A percentile compares a stretch with the other conserved stretches of the same genome.
These are phyloP conservation scores for Molanna angustata DNA, from an alignment of 2,888 invertebrate genomes.

Conservation along the genomic window DNA sequence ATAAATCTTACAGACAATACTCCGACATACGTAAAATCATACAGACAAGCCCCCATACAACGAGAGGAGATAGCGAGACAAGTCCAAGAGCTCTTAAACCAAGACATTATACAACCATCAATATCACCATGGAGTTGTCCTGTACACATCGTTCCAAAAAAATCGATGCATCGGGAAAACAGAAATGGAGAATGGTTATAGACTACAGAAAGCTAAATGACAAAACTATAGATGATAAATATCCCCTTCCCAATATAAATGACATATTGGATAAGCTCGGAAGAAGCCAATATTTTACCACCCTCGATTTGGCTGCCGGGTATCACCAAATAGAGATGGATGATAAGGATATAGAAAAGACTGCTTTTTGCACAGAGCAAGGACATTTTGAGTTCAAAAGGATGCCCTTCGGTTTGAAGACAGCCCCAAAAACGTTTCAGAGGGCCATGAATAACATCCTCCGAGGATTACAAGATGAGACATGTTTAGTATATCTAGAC, in stretches of 20 bases:
- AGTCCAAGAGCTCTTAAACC: conserved; percentile 34
- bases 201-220: conserved; percentile 41
- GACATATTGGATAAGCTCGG: conserved; percentile 29
- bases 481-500: conserved; percentile 4
- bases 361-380: background rate
- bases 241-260: conserved; percentile 31
- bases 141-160: conserved; percentile 38
- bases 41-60: conserved; percentile 35
- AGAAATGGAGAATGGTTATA: conserved; percentile 38
- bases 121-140: conserved; percentile 29
- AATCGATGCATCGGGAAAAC: conserved; percentile 33
- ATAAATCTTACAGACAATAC: conserved; percentile 32
- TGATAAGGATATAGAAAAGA: background rate
- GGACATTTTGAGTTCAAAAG: conserved; percentile 1
- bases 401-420: conserved; percentile 1
- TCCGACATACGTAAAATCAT: conserved; percentile 34
- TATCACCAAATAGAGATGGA: conserved; percentile 6
- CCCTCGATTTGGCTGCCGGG: conserved; percentile 15
- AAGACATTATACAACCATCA: conserved; percentile 28
- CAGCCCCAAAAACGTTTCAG: background rate
- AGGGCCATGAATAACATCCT: conserved; percentile 1
- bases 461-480: background rate
- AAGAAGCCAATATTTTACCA: conserved; percentile 18
- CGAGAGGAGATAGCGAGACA: conserved; percentile 36
- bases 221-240: conserved; percentile 37